phyloP scores from a whole-genome alignment of 2,113 vertebrate species.

The Dermatemys mawii region DNA sequence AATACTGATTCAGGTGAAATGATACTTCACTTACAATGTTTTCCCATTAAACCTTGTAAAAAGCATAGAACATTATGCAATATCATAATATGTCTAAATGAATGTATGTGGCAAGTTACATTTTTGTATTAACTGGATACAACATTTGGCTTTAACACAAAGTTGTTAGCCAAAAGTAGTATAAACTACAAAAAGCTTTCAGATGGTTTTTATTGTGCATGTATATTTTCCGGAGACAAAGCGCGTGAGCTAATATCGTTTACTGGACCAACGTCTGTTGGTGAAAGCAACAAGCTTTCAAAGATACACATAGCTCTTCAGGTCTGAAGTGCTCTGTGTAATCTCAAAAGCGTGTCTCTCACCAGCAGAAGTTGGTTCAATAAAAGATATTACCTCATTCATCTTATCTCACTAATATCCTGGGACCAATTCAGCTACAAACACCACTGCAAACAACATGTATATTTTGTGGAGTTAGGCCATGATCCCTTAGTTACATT shows the following conservation, averaged over 20 bases:
- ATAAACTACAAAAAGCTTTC: background rate
- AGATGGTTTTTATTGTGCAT: background rate
- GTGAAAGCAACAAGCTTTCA: too few species aligned
- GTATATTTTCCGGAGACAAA: too few species aligned
- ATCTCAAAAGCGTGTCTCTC: background rate
- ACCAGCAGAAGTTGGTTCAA: too few species aligned
- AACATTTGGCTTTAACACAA: background rate
- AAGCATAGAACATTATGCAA: background rate
- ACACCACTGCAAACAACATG: background rate
- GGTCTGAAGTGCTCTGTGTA: background rate
- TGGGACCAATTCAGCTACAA: too few species aligned
- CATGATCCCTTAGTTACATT: fast-evolving
- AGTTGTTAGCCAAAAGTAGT: background rate
- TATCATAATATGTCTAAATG: background rate
- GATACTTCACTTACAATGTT: background rate
- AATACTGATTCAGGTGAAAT: background rate
- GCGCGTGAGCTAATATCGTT: too few species aligned
- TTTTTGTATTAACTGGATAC: background rate
- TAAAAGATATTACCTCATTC: too few species aligned
- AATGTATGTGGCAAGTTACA: background rate
- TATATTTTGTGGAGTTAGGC: background rate
- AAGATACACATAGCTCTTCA: too few species aligned
- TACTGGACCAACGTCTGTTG: too few species aligned
- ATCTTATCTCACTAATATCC: too few species aligned
- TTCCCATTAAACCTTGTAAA: background rate